These are phyloP conservation scores for Azemiops feae DNA, from an alignment of 2,113 vertebrate genomes.

Conservation along the genomic window DNA sequence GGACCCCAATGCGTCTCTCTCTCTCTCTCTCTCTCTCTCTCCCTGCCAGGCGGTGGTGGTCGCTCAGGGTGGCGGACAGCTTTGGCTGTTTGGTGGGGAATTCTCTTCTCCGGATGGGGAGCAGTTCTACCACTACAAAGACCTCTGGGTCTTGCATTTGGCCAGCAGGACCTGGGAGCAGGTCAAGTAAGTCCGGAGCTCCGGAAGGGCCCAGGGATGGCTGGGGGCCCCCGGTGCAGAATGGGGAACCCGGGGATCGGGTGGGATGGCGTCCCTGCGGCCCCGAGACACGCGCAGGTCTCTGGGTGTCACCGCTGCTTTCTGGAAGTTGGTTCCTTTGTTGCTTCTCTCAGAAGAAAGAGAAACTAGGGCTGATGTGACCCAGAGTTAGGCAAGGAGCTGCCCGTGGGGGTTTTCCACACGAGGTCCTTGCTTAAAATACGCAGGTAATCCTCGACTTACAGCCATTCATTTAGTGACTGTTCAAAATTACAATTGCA, in stretches of 20 bases:
- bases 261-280: neutral
- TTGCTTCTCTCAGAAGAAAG: neutral
- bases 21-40: neutral
- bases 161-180: constrained; percentile 90
- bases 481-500: too few relatives aligned
- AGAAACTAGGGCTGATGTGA: too few relatives aligned
- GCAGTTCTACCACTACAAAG: constrained; percentile 97
- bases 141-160: constrained; percentile 96
- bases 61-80: constrained; percentile 86
- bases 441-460: too few relatives aligned
- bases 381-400: too few relatives aligned
- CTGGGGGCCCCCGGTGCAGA: neutral
- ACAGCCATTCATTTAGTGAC: too few relatives aligned
- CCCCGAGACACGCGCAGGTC: neutral
- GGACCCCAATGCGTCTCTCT: neutral
- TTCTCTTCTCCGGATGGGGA: constrained; percentile 92
- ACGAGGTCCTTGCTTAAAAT: too few relatives aligned
- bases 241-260: neutral
- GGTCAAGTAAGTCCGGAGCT: constrained; percentile 79
- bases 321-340: neutral
- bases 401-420: too few relatives aligned
- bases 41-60: constrained; percentile 82
- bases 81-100: constrained; percentile 97
- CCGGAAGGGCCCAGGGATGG: rapidly evolving
- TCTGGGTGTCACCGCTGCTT: neutral